Evolutionary conservation across 2,797 vertebrate species (phyloP), one percentile per base, ranked within the genome.

Genomic region (Halcyon smyrnensis): DNA sequence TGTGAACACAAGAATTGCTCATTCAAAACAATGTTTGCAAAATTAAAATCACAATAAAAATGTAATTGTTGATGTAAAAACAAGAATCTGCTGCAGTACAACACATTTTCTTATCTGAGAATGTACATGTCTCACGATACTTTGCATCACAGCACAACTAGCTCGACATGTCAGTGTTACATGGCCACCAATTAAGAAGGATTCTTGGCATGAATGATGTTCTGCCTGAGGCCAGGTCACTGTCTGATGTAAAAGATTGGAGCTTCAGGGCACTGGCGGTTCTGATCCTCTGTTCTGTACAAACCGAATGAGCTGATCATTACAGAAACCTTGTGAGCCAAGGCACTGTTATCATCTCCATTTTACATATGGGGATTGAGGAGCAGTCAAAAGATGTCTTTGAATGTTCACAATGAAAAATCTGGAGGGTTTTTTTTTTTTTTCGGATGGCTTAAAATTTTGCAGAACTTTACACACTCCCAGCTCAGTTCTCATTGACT

Each of bases 211-310:
- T 93, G 94, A 96, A 96, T 83, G 90, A 95, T 96, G 93, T 97
- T 97, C 95, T 95, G 96, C 96, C 96, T 0, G 95, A 96, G 95
- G 96, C 95, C 95, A 92, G 96, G 96, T 96, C 95, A 97, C 73
- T 77, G 81, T 80, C 86, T 96, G 93, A 94, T 96, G 89, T 95
- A 96, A 93, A 94, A 94, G 84, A 96, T 7, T 80, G 95, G 84
- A 94, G 95, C 95, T 97, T 91, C n/a, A 0, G 95, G 95, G 95
- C 95, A 91, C 92, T 91, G 64, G 46, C 0, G 2, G 89, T 96
- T 96, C 94, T 95, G 82, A 96, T 97, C 92, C 95, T 94, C 78
- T 96, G 68, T 95, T 95, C 94, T 92, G 60, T 87, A 92, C 88
- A 92, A 90, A 84, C 94, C 62, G 87, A 95, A 94, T 0, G 13